Conservation (phyloP, 2,888 invertebrate species). For the Phyllotreta cruciferae region DNA sequence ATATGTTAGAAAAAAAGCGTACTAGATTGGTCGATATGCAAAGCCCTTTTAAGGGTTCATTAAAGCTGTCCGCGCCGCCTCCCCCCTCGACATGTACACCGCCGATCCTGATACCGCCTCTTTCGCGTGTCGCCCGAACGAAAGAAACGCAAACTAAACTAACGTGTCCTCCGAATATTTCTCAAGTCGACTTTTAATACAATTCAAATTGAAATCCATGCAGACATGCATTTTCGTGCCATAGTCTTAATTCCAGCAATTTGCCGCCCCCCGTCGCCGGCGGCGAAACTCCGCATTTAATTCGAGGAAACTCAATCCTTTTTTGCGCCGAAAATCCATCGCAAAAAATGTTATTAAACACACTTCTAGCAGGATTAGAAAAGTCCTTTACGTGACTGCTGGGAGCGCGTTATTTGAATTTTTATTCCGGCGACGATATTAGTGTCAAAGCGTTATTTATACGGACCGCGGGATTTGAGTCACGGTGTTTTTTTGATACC, state of each 20-base stretch:
- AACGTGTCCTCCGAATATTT: conserved; percentile 28
- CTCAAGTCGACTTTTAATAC: conserved; percentile 34
- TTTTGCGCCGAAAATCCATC: no score
- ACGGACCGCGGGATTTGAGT: conserved; percentile 29
- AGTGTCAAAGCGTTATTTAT: conserved; percentile 34
- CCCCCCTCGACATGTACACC: neutral
- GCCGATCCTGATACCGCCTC: conserved; percentile 10
- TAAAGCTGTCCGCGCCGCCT: conserved; percentile 6
- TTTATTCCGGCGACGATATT: conserved; percentile 34
- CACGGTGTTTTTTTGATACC: conserved; percentile 28
- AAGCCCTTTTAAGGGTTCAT: neutral
- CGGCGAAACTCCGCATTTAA: conserved; percentile 28
- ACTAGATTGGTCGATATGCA: no score
- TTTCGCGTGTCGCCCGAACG: conserved; percentile 17
- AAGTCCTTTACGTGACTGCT: neutral
- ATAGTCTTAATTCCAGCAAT: conserved; percentile 34
- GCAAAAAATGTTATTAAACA: no score
- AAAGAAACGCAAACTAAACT: conserved; percentile 14
- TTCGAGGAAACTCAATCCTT: neutral
- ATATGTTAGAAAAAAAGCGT: no score
- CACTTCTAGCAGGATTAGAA: conserved; percentile 1
- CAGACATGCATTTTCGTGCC: conserved; percentile 43
- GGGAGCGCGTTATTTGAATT: conserved; percentile 31
- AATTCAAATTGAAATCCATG: conserved; percentile 43
- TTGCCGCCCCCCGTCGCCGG: conserved; percentile 48